phyloP scores from a whole-genome alignment of 2,888 invertebrate genomes.

The Scaptomyza cyrtandrae region DNA sequence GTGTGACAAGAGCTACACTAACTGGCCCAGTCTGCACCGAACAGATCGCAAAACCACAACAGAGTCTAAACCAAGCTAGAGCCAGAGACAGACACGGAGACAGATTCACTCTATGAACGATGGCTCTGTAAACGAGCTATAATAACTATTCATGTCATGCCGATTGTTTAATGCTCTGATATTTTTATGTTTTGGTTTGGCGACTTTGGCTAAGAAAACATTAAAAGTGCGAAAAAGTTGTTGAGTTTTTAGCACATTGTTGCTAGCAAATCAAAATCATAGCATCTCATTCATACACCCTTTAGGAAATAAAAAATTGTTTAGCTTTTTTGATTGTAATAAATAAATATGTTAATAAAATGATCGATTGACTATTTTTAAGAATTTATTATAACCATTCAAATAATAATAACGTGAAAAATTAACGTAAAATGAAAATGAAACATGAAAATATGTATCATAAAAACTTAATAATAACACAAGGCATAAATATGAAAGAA shows the following conservation, averaged over 20 bases:
- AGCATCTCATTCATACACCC: too few relatives aligned
- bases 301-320: too few relatives aligned
- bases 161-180: slow-evolving; percentile 25
- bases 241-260: too few relatives aligned
- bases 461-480: not conserved
- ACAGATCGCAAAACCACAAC: slow-evolving; percentile 56
- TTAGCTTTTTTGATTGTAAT: too few relatives aligned
- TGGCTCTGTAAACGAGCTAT: slow-evolving; percentile 17
- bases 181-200: not conserved
- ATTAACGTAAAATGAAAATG: too few relatives aligned
- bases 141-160: not conserved
- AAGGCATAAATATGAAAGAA: not conserved
- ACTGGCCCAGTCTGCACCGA: slow-evolving; percentile 33
- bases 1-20: slow-evolving; percentile 71
- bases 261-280: too few relatives aligned
- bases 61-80: slow-evolving; percentile 28
- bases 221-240: too few relatives aligned
- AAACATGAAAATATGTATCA: not conserved
- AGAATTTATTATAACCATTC: too few relatives aligned
- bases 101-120: slow-evolving; percentile 12
- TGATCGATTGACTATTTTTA: too few relatives aligned
- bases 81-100: slow-evolving; percentile 6
- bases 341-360: too few relatives aligned
- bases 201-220: too few relatives aligned
- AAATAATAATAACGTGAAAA: too few relatives aligned